Conservation (phyloP, 2,113 vertebrate genomes). For the Gnathonemus longibarbis region DNA sequence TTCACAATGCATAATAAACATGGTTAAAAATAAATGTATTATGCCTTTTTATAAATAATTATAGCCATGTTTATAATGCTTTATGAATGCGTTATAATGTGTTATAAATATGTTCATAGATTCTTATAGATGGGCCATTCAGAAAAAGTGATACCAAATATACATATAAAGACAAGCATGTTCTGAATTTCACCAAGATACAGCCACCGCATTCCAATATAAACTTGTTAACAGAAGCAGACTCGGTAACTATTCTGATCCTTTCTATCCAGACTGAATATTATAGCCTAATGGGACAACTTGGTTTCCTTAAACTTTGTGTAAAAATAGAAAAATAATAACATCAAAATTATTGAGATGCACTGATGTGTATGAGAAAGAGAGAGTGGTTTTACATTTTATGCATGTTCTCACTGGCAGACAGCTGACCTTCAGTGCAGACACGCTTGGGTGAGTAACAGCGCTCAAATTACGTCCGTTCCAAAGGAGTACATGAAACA, state of each 20-base stretch:
- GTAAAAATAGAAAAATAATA: constrained; percentile 8
- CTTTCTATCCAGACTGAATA: not conserved
- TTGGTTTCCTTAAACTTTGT: not conserved
- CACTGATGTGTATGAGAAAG: not conserved
- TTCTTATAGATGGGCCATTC: not conserved
- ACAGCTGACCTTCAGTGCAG: constrained; percentile 60
- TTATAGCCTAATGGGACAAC: not conserved
- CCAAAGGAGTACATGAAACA: constrained; percentile 54
- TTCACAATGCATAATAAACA: not conserved
- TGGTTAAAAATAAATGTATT: not conserved
- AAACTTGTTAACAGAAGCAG: not conserved
- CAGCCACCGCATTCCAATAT: not conserved
- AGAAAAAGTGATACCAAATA: not conserved
- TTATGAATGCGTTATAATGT: not conserved
- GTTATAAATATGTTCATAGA: not conserved
- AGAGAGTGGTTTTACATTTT: constrained; percentile 52
- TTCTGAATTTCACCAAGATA: not conserved
- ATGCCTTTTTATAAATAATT: not conserved
- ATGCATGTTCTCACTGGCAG: constrained; percentile 55
- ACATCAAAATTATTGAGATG: constrained; percentile 6
- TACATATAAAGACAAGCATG: not conserved
- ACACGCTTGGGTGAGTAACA: constrained; percentile 48
- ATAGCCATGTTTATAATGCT: not conserved
- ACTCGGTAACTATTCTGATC: not conserved
- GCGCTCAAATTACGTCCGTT: constrained; percentile 45